Evolutionary conservation across 1,140 invertebrate species (phyloP).

Genomic region (Lasioglossum albipes): DNA sequence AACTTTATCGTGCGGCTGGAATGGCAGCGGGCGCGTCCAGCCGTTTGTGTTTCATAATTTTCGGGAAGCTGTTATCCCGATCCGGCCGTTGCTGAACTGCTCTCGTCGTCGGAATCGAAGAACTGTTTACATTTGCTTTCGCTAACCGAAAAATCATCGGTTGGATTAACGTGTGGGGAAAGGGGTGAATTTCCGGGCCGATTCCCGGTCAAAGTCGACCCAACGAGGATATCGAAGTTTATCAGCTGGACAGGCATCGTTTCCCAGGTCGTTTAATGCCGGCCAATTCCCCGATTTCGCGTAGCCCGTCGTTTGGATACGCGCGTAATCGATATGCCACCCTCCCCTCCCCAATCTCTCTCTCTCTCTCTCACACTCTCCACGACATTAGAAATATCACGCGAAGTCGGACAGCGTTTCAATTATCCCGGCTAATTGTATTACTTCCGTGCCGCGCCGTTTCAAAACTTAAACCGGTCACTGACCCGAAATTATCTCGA

Average conservation of each 20-base stretch:
- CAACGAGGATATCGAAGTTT: too few species aligned
- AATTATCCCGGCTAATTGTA: background rate
- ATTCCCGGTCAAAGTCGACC: too few species aligned
- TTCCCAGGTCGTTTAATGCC: background rate
- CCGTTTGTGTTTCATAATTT: background rate
- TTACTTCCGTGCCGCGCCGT: background rate
- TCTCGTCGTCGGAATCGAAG: background rate
- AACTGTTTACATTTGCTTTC: background rate
- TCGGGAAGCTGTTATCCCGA: background rate
- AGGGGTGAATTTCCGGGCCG: too few species aligned
- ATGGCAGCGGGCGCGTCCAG: background rate
- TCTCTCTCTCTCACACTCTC: too few species aligned
- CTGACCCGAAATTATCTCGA: background rate
- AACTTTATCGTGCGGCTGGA: background rate
- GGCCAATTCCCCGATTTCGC: background rate
- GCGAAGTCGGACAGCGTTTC: background rate
- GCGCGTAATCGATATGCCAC: background rate
- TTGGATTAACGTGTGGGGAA: too few species aligned
- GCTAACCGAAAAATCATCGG: background rate
- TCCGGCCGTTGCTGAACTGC: background rate
- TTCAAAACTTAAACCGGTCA: background rate
- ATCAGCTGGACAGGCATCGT: too few species aligned
- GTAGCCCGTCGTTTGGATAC: background rate
- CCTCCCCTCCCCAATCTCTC: too few species aligned
- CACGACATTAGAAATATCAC: slow-evolving; percentile 1